Percentiles rank a stretch among this genome's conserved stretches.
These are phyloP conservation scores for Ptyas mucosa DNA, from an alignment of 2,113 vertebrate species.

Conservation along the genomic window DNA sequence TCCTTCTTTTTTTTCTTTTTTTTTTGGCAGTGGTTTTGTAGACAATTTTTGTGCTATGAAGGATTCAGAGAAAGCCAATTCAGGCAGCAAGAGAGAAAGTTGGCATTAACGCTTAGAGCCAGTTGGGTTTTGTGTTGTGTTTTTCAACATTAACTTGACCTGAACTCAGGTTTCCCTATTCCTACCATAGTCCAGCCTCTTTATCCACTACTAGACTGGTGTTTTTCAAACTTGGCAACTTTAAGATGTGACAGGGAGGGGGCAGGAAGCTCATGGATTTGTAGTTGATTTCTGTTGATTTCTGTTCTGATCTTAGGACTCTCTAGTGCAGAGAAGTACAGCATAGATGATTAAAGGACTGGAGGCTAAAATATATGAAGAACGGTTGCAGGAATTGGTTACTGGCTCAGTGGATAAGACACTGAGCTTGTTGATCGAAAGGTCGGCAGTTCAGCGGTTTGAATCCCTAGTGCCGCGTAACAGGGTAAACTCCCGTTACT, in stretches of 20 bases:
- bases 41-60: slow-evolving; percentile 20
- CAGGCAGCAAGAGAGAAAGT: background rate
- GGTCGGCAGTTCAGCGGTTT: too few relatives aligned
- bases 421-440: too few relatives aligned
- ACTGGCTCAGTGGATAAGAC: too few relatives aligned
- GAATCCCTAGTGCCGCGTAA: too few relatives aligned
- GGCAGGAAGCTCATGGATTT: background rate
- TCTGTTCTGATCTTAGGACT: background rate
- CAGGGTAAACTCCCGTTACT: too few relatives aligned
- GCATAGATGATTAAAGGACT: background rate
- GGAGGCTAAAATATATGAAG: too few relatives aligned
- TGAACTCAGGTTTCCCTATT: background rate
- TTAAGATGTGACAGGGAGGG: background rate
- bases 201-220: background rate
- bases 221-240: background rate
- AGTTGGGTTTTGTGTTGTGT: background rate
- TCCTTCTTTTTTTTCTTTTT: background rate
- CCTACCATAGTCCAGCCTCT: background rate
- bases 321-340: background rate
- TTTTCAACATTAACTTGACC: background rate
- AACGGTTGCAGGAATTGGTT: too few relatives aligned
- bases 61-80: background rate
- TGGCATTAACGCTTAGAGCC: background rate
- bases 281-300: background rate
- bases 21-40: slow-evolving; percentile 42